These are phyloP conservation scores for Dasyprocta punctata DNA, from an alignment of 2,113 vertebrate genomes.

Conservation along the genomic window DNA sequence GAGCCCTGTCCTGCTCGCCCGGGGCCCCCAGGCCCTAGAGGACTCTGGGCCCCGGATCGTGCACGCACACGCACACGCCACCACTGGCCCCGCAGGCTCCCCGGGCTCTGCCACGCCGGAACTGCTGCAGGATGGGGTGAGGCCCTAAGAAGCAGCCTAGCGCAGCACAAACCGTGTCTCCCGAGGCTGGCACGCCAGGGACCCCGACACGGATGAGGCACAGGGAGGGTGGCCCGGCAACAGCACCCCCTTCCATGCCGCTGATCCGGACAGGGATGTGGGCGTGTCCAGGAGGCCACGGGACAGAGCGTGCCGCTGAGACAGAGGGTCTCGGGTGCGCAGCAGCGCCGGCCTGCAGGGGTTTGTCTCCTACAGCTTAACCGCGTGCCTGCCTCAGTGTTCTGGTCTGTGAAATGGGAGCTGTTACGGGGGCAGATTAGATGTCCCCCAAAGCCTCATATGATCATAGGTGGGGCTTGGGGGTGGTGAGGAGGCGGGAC, in stretches of 20 bases:
- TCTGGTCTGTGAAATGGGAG: background rate
- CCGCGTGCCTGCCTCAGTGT: background rate
- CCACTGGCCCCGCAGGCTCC: background rate
- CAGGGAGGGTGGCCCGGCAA: rapidly evolving
- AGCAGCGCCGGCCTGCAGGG: background rate
- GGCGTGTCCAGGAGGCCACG: background rate
- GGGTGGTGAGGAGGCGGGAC: too few relatives aligned
- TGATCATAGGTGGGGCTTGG: background rate
- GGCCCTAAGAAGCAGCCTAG: slow-evolving; percentile 84
- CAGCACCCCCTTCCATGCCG: background rate
- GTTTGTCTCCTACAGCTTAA: too few relatives aligned
- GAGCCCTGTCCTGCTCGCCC: background rate
- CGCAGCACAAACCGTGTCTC: slow-evolving; percentile 6
- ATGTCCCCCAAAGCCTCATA: rapidly evolving
- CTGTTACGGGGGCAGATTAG: background rate
- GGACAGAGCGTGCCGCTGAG: background rate
- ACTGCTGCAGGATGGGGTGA: slow-evolving; percentile 80
- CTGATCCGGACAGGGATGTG: background rate
- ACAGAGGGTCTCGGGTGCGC: background rate
- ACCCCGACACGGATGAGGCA: background rate
- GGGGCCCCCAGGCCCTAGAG: slow-evolving; percentile 73
- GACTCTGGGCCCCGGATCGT: slow-evolving; percentile 64
- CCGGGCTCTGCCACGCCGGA: slow-evolving; percentile 72
- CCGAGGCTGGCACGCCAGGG: background rate
- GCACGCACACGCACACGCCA: background rate